These are phyloP conservation scores for Clitarchus hookeri DNA, from an alignment of 2,888 invertebrate species.

Conservation along the genomic window DNA sequence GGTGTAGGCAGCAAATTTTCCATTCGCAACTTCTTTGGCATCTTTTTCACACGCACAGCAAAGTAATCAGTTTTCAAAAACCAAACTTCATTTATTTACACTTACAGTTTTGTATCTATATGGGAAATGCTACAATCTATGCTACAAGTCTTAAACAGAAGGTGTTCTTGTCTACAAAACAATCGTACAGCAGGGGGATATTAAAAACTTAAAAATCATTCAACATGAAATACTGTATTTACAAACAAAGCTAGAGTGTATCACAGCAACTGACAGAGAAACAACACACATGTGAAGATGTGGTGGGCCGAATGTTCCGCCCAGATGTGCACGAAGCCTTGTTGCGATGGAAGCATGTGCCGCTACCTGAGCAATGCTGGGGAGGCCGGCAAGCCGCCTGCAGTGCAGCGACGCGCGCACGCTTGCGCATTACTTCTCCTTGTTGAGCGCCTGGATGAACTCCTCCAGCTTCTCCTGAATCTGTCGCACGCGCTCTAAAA, in stretches of 20 bases:
- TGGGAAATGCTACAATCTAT: not conserved
- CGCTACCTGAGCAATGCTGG: too few species aligned
- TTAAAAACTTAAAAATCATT: not conserved
- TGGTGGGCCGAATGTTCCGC: too few species aligned
- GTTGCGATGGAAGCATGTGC: too few species aligned
- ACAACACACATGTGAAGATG: too few species aligned
- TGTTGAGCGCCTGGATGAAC: constrained; percentile 95
- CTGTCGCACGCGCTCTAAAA: constrained; percentile 89
- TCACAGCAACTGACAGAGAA: not conserved
- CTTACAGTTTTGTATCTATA: not conserved
- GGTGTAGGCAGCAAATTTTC: too few species aligned
- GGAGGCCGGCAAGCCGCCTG: not conserved
- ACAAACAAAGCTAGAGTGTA: not conserved
- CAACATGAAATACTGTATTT: not conserved
- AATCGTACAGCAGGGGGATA: not conserved
- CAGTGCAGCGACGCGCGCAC: not conserved
- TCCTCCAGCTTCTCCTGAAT: constrained; percentile 98
- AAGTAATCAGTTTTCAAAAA: not conserved
- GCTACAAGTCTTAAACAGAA: not conserved
- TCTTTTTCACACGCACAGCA: too few species aligned
- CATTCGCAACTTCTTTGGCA: too few species aligned
- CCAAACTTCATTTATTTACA: not conserved
- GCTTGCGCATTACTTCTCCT: constrained; percentile 77
- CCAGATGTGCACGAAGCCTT: too few species aligned
- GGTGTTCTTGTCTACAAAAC: not conserved